phyloP scores from a whole-genome alignment of 1,140 invertebrate species.

The Bilobella aurantiaca region DNA sequence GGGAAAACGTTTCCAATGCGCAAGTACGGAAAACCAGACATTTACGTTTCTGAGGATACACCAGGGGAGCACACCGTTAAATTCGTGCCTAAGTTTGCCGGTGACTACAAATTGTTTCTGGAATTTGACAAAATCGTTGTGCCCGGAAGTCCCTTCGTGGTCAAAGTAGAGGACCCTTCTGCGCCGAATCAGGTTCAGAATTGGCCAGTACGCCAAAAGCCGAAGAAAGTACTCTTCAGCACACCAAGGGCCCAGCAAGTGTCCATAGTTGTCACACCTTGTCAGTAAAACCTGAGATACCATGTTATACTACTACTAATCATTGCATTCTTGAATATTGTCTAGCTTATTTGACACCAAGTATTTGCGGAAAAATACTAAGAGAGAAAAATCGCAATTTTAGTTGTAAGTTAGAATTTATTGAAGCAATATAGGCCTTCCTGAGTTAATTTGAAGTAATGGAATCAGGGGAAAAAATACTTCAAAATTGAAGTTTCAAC shows the following conservation, averaged over 20 bases:
- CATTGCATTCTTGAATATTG: too few relatives aligned
- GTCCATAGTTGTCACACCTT: background rate
- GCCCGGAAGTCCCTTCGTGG: background rate
- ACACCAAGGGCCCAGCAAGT: conserved; percentile 1
- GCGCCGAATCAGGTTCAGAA: background rate
- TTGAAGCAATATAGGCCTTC: too few relatives aligned
- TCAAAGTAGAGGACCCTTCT: background rate
- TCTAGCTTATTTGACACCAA: too few relatives aligned
- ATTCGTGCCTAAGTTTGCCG: conserved; percentile 8
- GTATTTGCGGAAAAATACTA: too few relatives aligned
- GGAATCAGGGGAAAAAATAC: too few relatives aligned
- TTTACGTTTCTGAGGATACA: background rate
- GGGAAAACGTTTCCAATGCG: conserved; percentile 12
- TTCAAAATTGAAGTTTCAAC: too few relatives aligned
- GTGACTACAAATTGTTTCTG: conserved; percentile 2
- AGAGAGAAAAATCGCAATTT: too few relatives aligned
- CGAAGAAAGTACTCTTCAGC: conserved; percentile 3
- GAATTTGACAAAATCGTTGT: conserved; percentile 10
- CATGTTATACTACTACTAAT: too few relatives aligned
- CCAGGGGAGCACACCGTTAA: background rate
- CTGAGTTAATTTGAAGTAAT: too few relatives aligned
- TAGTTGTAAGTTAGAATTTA: too few relatives aligned
- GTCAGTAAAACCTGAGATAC: background rate
- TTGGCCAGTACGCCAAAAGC: background rate
- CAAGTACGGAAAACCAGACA: conserved; percentile 11